Evolutionary conservation across 2,113 vertebrate species (phyloP).

Genomic region (Myotis davidii): DNA sequence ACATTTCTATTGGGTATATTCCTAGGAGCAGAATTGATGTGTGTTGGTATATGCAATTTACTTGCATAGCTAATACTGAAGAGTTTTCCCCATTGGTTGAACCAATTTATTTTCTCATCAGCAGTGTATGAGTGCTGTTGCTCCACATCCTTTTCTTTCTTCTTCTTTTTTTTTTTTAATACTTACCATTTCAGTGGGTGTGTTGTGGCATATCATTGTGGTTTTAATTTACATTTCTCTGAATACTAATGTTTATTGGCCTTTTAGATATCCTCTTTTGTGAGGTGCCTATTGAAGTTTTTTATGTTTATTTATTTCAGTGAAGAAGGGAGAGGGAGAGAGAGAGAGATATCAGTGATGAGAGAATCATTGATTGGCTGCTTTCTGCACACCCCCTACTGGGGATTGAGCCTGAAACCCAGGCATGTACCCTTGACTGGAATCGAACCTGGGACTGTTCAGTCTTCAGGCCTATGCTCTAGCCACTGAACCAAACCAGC

Average conservation of each 20-base stretch:
- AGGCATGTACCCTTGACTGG: no score
- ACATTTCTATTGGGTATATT: background rate
- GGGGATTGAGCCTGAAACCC: no score
- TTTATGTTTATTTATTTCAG: no score
- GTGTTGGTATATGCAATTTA: background rate
- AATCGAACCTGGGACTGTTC: no score
- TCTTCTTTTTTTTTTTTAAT: background rate
- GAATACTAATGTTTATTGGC: background rate
- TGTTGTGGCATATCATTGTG: background rate
- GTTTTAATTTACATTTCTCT: conserved; percentile 25
- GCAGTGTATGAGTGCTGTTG: background rate
- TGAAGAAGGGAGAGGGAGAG: no score
- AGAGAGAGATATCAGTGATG: no score
- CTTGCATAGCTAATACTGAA: background rate
- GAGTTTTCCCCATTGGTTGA: background rate
- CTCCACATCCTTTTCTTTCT: background rate
- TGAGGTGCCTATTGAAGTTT: background rate
- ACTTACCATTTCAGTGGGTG: background rate
- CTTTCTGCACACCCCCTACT: no score
- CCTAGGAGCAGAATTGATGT: background rate
- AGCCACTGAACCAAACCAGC: no score
- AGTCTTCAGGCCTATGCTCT: no score
- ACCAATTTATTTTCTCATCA: background rate
- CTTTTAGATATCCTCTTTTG: conserved; percentile 8
- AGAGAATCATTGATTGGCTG: no score